Evolutionary conservation across 2,888 invertebrate species (phyloP), one percentile per base, ranked within the genome.

Genomic region (Ornithoptera priamus): DNA sequence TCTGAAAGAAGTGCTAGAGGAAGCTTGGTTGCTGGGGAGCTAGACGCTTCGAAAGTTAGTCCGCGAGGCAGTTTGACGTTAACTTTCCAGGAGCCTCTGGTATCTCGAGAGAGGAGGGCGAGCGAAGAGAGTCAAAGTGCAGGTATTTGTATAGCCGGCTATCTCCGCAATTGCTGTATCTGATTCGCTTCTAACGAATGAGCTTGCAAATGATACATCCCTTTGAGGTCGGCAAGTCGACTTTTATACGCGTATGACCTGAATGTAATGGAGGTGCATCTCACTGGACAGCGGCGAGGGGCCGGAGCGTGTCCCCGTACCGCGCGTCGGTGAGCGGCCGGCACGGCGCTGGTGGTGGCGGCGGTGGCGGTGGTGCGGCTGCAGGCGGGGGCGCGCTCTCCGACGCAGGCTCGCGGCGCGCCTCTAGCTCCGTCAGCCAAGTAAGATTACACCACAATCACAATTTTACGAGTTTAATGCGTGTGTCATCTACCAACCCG

Each of bases 341-440:
- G 8, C 92, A 90, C 73, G 85, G 89, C 22, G 88, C 89, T 0
- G 8, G 39, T 7, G 39, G 8, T 1, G 8, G 39, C 39, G 10
- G 39, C 39, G 8, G 39, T 39, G 10, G 7, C 8, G 39, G 8
- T 7, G 39, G 39, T 10, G 39, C 39, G 39, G 39, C 8, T 10
- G 39, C 39, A 10, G 39, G 39, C 39, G 39, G 39, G 39, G 92
- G 87, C 0, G 85, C 85, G 0, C 87, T 93, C 67, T 94, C 94
- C 0, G 95, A 95, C 69, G 86, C 90, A 0, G 94, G 94, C 0
- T 95, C 95, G 0, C 89, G 96, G 68, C 88, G 96, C 72, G 95
- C 95, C 3, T 96, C 95, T 76, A 96, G 95, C 80, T 95, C 95
- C 42, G 95, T 96, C 30, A 96, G 95, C 76, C 96, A 95, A 94